Percentiles rank a stretch among this genome's conserved stretches.
Conservation (phyloP, 2,797 vertebrate genomes). For the Bovichtus diacanthus region DNA sequence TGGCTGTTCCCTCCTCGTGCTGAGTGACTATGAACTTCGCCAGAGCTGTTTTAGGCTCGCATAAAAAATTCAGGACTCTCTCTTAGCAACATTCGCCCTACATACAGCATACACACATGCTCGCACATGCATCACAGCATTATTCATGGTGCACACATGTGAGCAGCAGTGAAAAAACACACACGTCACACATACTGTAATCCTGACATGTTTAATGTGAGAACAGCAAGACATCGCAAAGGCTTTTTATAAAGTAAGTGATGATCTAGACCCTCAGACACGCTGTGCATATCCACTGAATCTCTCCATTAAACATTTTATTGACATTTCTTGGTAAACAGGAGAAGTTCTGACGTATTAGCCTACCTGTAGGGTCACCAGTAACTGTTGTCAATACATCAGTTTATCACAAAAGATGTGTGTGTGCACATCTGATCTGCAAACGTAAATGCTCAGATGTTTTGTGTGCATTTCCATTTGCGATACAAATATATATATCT, state of each 20-base stretch:
- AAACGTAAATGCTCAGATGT: not conserved
- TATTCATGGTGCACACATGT: constrained; percentile 67
- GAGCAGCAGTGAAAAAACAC: constrained; percentile 41
- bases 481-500: not conserved
- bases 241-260: constrained; percentile 20
- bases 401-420: constrained; percentile 14
- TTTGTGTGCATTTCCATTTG: not conserved
- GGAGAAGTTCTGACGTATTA: constrained; percentile 2
- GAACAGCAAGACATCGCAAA: constrained; percentile 42
- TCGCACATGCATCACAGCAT: constrained; percentile 58
- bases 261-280: constrained; percentile 15
- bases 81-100: constrained; percentile 81
- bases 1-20: constrained; percentile 58
- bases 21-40: constrained; percentile 66
- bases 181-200: constrained; percentile 11
- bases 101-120: constrained; percentile 71
- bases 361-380: constrained; percentile 7
- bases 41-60: constrained; percentile 78
- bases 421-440: not conserved
- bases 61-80: constrained; percentile 83
- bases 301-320: constrained; percentile 9
- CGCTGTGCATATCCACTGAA: not conserved
- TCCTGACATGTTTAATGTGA: constrained; percentile 33
- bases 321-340: constrained; percentile 28
- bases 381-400: constrained; percentile 25